These are phyloP conservation scores for Cladorhizidae sp. DNA, from an alignment of 37 sponge, comb jelly and placozoan genomes.

Conservation along the genomic window DNA sequence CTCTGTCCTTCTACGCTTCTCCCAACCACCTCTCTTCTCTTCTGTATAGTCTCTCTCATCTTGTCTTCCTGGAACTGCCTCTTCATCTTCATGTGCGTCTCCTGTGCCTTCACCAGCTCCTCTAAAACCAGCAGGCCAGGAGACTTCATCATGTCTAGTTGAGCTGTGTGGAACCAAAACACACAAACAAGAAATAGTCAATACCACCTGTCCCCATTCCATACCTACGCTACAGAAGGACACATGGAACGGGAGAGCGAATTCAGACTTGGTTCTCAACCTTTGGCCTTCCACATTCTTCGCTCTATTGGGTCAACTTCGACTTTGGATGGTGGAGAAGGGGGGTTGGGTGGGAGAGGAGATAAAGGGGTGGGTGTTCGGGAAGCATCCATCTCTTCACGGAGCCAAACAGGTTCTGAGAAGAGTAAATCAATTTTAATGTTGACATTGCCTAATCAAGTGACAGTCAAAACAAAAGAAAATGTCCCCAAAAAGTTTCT, in stretches of 20 bases:
- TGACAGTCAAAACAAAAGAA: too few relatives aligned
- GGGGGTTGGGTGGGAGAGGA: conserved; percentile 46
- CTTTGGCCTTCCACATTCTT: conserved; percentile 71
- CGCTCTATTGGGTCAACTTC: conserved; percentile 52
- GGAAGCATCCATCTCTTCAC: conserved; percentile 15
- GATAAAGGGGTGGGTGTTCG: conserved; percentile 15
- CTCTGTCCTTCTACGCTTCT: too few relatives aligned
- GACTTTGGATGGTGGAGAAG: conserved; percentile 47
- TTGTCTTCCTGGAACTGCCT: conserved; percentile 57
- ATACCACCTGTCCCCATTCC: too few relatives aligned
- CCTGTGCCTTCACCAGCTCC: conserved; percentile 66
- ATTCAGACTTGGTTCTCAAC: conserved; percentile 15
- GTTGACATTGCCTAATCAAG: too few relatives aligned
- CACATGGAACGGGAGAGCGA: neutral
- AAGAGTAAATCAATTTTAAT: neutral
- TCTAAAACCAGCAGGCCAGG: conserved; percentile 37
- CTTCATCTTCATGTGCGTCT: conserved; percentile 51
- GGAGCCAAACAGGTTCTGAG: conserved; percentile 56
- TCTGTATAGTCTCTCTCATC: conserved; percentile 25
- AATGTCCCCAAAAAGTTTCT: too few relatives aligned
- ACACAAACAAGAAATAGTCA: too few relatives aligned
- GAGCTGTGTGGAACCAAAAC: neutral
- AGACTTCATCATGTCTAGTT: conserved; percentile 9
- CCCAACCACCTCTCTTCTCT: conserved; percentile 40
- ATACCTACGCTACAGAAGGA: too few relatives aligned